Evolutionary conservation across 2,113 vertebrate genomes (phyloP), one percentile per base, ranked within the genome.

Genomic region (Dasyurus viverrinus): DNA sequence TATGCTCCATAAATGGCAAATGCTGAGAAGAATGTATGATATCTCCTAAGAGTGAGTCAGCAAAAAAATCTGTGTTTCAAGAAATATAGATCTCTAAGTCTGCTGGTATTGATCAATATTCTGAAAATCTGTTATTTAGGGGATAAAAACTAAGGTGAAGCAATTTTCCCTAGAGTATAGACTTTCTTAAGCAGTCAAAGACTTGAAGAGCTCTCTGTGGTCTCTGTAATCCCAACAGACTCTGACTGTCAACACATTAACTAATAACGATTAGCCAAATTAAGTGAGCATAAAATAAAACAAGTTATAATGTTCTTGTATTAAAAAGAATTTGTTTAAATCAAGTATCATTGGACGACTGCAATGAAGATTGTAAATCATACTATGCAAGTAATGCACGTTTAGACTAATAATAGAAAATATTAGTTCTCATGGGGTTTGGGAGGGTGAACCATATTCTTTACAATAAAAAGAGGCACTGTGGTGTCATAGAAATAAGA

Each of bases 151-250:
- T 27, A 42, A 93, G 50, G 50, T 50, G 60, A 93, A 91, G 30
- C 42, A 30, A 16, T 2, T 90, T 55, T 8, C 2, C 2, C 30
- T 46, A 42, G 54, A 46, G 54, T 19, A 22, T 30, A 84, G 54
- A 52, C 25, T 48, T 26, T 25, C 42, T 22, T 47, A 76, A 92
- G 25, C 89, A 55, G 19, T 93, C 91, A 16, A 6, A 30, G 25
- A 48, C 46, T 60, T 57, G 27, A 26, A 11, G 16, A n/a, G 25
- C 1, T 53, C 4, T 94, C 36, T 2, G 27, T 84, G 53, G 89
- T 84, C 90, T 92, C 94, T 54, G n/a, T 36, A 91, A 1, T 89
- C 53, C 23, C 89, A 90, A 89, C 91, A 92, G 94, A 90, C 8
- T 1, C 68, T 30, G 92, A 53, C 92, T 50, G 27, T 93, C 52